Conservation (phyloP, 2,113 vertebrate species). For the Actinemys pallida region DNA sequence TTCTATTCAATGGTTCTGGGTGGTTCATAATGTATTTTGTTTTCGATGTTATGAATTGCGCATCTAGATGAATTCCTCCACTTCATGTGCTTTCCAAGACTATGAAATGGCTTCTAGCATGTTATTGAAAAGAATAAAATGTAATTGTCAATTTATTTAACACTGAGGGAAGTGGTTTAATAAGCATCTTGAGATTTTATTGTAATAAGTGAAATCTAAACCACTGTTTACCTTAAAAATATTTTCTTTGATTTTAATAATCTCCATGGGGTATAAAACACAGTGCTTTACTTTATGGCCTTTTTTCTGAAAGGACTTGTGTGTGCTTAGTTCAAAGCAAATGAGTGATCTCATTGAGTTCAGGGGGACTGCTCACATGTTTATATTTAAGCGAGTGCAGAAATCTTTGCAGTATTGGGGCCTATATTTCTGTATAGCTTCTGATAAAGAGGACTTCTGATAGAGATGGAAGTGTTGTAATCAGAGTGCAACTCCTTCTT, state of each 20-base stretch:
- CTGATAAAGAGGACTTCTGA: background rate
- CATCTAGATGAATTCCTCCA: background rate
- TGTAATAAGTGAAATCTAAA: background rate
- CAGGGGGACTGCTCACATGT: background rate
- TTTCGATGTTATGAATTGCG: background rate
- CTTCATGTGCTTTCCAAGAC: background rate
- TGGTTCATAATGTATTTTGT: background rate
- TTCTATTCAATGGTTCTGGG: background rate
- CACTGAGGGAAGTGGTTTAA: background rate
- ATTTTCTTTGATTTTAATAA: background rate
- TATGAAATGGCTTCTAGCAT: background rate
- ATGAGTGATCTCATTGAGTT: background rate
- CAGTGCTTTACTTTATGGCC: background rate
- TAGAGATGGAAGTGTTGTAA: background rate
- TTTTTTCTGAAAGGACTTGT: background rate
- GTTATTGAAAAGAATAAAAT: background rate
- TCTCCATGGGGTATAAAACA: background rate
- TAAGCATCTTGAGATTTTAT: background rate
- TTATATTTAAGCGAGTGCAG: background rate
- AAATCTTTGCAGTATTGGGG: background rate
- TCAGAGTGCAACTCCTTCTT: background rate
- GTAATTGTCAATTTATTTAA: background rate
- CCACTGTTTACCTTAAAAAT: background rate
- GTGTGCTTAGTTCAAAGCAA: background rate
- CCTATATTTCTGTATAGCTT: background rate